Evolutionary conservation across 1,140 invertebrate species (phyloP).

Genomic region (Hylyphantes graminicola): DNA sequence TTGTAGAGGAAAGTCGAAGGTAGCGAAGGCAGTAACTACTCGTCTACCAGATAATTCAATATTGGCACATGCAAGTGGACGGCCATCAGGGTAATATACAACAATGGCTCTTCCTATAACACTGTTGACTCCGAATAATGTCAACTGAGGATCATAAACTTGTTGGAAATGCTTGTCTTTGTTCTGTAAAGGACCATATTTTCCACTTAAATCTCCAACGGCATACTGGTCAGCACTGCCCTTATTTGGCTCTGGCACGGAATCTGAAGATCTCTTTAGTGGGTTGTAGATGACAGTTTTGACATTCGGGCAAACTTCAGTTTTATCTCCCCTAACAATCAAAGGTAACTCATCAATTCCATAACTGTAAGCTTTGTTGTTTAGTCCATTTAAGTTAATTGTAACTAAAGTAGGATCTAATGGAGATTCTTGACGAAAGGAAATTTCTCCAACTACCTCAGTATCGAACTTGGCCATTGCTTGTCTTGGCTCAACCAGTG

Average conservation of each 20-base stretch:
- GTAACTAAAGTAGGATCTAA: conserved; percentile 85
- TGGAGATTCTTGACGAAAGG: conserved; percentile 82
- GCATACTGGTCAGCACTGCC: conserved; percentile 87
- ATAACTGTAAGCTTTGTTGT: conserved; percentile 70
- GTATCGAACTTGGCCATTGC: conserved; percentile 79
- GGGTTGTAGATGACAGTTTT: conserved; percentile 71
- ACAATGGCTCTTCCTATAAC: conserved; percentile 84
- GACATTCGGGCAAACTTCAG: conserved; percentile 67
- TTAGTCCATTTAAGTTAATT: conserved; percentile 76
- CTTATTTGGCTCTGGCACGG: conserved; percentile 56
- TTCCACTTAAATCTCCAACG: conserved; percentile 89
- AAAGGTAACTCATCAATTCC: conserved; percentile 72
- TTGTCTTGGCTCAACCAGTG: conserved; percentile 65
- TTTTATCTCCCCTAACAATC: conserved; percentile 64
- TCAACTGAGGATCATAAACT: conserved; percentile 81
- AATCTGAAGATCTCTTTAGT: conserved; percentile 65
- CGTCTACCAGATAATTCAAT: conserved; percentile 65
- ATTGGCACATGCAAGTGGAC: conserved; percentile 71
- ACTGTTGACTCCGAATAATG: conserved; percentile 82
- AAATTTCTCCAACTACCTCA: conserved; percentile 83
- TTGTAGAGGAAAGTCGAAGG: conserved; percentile 83
- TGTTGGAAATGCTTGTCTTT: conserved; percentile 61
- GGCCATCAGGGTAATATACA: conserved; percentile 72
- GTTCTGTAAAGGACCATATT: conserved; percentile 72
- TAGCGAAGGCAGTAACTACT: conserved; percentile 68